Evolutionary conservation across 2,113 vertebrate genomes (phyloP).

Genomic region (Ammodytes marinus): DNA sequence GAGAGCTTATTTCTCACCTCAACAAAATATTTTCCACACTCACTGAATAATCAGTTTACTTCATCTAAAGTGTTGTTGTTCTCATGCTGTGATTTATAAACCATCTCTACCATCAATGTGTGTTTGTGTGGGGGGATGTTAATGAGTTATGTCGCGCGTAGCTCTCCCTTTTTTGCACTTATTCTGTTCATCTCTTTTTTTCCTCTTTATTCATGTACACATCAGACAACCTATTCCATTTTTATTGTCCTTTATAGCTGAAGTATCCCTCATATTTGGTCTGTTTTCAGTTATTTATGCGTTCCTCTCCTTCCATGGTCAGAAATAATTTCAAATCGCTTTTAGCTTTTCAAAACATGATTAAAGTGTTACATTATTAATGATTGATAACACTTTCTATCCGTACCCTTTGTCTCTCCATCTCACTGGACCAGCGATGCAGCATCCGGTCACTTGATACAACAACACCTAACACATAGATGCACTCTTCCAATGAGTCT

Average conservation of each 20-base stretch:
- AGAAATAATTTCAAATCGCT: too few species aligned
- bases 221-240: slow-evolving; percentile 8
- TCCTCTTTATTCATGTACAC: background rate
- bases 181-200: background rate
- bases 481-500: background rate
- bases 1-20: slow-evolving; percentile 32
- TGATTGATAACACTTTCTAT: background rate
- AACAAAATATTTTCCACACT: slow-evolving; percentile 13
- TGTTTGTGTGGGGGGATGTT: slow-evolving; percentile 24
- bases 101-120: slow-evolving; percentile 32
- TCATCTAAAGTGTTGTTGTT: slow-evolving; percentile 46
- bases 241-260: background rate
- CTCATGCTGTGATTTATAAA: slow-evolving; percentile 38
- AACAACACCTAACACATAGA: slow-evolving; percentile 2
- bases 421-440: background rate
- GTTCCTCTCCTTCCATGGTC: too few species aligned
- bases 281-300: too few species aligned
- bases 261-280: background rate
- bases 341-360: background rate
- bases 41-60: slow-evolving; percentile 21
- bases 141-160: slow-evolving; percentile 18
- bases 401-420: background rate
- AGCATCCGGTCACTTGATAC: slow-evolving; percentile 2
- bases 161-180: background rate
- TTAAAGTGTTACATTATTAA: background rate